These are phyloP conservation scores for Prolemur simus DNA, from an alignment of 2,113 vertebrate genomes.

Conservation along the genomic window DNA sequence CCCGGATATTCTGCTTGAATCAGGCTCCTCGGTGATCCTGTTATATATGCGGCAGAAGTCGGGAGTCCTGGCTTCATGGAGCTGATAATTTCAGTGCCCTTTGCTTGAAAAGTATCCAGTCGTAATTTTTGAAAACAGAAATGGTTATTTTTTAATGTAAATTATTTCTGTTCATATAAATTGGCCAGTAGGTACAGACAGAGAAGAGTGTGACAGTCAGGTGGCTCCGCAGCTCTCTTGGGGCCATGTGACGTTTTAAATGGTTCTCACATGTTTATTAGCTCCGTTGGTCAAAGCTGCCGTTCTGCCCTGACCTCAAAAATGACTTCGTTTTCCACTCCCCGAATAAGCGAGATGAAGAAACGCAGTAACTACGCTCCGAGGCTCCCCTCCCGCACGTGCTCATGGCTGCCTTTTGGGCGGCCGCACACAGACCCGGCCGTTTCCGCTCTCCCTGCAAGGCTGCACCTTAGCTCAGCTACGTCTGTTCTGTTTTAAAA, in stretches of 20 bases:
- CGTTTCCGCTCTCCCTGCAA: neutral
- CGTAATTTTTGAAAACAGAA: neutral
- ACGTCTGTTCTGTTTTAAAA: constrained; percentile 26
- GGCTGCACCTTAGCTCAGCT: neutral
- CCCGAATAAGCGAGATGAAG: neutral
- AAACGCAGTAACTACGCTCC: rapidly evolving
- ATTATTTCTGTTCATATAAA: neutral
- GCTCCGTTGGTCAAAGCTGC: neutral
- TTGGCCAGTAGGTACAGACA: neutral
- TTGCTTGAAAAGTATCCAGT: neutral
- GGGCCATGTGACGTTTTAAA: neutral
- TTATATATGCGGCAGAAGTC: too few species aligned
- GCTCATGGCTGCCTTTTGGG: neutral
- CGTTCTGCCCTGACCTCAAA: neutral
- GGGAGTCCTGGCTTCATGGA: neutral
- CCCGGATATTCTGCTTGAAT: neutral
- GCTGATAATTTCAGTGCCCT: neutral
- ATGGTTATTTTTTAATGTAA: neutral
- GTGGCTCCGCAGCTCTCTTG: neutral
- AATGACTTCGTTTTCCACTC: neutral
- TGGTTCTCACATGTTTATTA: neutral
- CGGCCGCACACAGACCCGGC: neutral
- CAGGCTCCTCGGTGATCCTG: neutral
- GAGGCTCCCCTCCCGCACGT: too few species aligned
- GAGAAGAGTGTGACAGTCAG: rapidly evolving